Conservation (phyloP, 1,140 invertebrate species). For the Achroia grisella region DNA sequence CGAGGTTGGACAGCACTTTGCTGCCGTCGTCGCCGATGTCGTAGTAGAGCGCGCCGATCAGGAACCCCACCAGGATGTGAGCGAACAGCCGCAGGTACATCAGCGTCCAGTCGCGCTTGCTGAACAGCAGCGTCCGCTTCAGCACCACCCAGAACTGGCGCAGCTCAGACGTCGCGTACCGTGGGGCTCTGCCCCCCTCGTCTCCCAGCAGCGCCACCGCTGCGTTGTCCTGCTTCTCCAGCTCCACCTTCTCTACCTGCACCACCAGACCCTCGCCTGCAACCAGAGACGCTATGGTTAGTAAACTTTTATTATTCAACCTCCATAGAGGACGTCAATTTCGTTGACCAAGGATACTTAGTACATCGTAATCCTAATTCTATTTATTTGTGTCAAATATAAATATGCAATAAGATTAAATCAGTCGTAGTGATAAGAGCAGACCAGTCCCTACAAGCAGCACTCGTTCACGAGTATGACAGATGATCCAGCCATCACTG, state of each 20-base stretch:
- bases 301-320: no score
- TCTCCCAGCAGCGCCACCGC: slow-evolving; percentile 79
- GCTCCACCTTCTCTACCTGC: slow-evolving; percentile 75
- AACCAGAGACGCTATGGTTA: no score
- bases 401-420: no score
- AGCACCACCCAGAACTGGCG: slow-evolving; percentile 88
- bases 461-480: no score
- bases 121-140: slow-evolving; percentile 86
- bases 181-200: slow-evolving; percentile 71
- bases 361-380: no score
- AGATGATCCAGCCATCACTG: no score
- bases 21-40: slow-evolving; percentile 95
- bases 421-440: no score
- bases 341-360: no score
- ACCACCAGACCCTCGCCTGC: slow-evolving; percentile 70
- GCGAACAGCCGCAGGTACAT: slow-evolving; percentile 95
- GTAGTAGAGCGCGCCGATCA: slow-evolving; percentile 95
- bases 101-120: slow-evolving; percentile 90
- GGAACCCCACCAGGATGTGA: slow-evolving; percentile 91
- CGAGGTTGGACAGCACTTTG: slow-evolving; percentile 96
- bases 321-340: no score
- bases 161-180: slow-evolving; percentile 85
- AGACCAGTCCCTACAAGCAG: no score
- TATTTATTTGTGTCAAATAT: no score
- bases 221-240: slow-evolving; percentile 78